Base-by-base conservation (phyloP, 1,140 invertebrate species). In the Neuroterus valhalla region DNA sequence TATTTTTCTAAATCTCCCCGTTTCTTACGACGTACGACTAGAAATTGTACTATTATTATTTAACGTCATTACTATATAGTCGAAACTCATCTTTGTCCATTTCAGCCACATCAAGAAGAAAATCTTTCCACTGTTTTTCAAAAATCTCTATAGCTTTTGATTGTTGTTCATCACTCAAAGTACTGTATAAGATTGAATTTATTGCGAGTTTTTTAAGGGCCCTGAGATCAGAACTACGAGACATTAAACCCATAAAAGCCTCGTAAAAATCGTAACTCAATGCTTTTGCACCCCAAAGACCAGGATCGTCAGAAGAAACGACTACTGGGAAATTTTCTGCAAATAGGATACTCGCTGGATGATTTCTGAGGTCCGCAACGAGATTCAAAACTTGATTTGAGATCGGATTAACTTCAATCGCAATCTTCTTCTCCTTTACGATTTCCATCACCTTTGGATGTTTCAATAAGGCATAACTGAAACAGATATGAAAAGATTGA, bases 221-320 rank as follows among this genome's bases (percentile, higher is more conserved):
- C 52, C 92, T 91, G 38, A 97, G 85, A 77, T 96, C 96, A 1
- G 93, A 90, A 15, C 92, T 89, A 17, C 90, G 87, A 10, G 94
- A 94, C 62, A 94, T 94, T 12, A 97, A 92, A 0, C 92, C 95
- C 87, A 97, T 92, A 78, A 97, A 97, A 0, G 94, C 93, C 62
- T 95, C 92, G 82, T 97, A 97, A 76, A 95, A 96, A 82, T 98
- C 96, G 78, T 96, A 94, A 19, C 94, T 94, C 2, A 97, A 82
- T 0, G 92, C 95, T 38, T 90, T 89, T 0, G 94, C 93, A 5
- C 93, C 93, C 95, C 96, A 98, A 14, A 94, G 90, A 1, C 93
- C 93, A 0, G 96, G 96, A 87, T 97, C 95, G 81, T 98, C 96
- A 80, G 93, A 93, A 8, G 93, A 93, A 31, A 96, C 91, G 0